Evolutionary conservation across 2,888 invertebrate species (phyloP).

Genomic region (Erebia epiphron): DNA sequence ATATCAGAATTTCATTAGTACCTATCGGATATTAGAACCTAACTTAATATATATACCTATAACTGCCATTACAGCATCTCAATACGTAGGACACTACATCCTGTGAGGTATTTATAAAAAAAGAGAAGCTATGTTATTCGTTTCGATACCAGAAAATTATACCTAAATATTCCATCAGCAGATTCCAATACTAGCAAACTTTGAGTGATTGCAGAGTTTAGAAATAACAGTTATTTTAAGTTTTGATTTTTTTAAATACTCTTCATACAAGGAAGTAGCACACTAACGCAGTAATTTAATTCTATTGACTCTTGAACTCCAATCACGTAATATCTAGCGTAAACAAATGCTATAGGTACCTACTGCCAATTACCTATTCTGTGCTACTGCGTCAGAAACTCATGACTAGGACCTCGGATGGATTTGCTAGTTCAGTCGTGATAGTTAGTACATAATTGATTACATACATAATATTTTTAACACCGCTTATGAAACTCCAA

Average conservation of each 20-base stretch:
- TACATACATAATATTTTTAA: background rate
- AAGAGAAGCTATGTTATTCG: no score
- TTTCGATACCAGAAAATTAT: no score
- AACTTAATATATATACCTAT: background rate
- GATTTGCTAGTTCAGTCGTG: background rate
- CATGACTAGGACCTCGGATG: background rate
- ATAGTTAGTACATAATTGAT: background rate
- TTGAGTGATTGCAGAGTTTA: no score
- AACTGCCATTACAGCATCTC: background rate
- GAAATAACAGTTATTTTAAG: no score
- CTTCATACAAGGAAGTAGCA: background rate
- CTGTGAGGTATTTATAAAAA: no score
- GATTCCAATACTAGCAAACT: no score
- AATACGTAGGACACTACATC: no score
- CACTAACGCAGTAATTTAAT: background rate
- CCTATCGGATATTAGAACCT: slow-evolving; percentile 5
- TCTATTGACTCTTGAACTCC: slow-evolving; percentile 10
- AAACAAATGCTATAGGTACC: background rate
- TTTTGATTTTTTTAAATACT: no score
- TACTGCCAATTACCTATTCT: no score
- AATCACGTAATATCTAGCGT: slow-evolving; percentile 5
- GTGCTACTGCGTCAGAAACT: background rate
- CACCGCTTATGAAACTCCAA: background rate
- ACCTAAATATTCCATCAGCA: no score
- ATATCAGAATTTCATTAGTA: slow-evolving; percentile 9